Percentiles rank a stretch among this genome's conserved stretches.
These are phyloP conservation scores for Drosophila incognita DNA, from an alignment of 2,888 invertebrate species.

Conservation along the genomic window DNA sequence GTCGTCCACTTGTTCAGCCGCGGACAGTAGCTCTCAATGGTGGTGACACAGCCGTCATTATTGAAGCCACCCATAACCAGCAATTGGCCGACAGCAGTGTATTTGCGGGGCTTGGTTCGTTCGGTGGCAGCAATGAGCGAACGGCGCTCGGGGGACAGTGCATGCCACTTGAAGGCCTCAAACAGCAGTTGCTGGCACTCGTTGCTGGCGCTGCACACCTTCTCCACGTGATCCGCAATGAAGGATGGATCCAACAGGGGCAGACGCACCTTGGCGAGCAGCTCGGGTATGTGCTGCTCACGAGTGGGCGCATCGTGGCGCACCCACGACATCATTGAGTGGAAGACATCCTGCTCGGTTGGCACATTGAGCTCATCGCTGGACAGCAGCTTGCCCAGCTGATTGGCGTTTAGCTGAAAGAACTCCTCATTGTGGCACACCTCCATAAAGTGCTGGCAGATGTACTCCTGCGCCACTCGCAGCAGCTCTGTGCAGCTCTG, in stretches of 20 bases:
- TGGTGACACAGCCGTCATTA: fast-evolving
- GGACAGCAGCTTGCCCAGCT: constrained; percentile 91
- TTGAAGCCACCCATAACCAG: constrained; percentile 92
- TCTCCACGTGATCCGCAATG: constrained; percentile 94
- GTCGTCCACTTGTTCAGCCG: too few relatives aligned
- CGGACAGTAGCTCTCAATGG: too few relatives aligned
- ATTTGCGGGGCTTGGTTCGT: constrained; percentile 94
- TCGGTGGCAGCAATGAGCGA: constrained; percentile 89
- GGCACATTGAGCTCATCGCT: constrained; percentile 97
- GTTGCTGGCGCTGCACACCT: constrained; percentile 87
- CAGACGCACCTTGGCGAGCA: constrained; percentile 92
- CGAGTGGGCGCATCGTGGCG: constrained; percentile 91
- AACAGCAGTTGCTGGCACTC: constrained; percentile 94
- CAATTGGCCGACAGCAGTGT: constrained; percentile 90
- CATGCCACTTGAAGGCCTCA: constrained; percentile 97
- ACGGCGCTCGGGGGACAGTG: constrained; percentile 92
- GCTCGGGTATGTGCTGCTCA: constrained; percentile 89
- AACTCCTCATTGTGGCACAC: constrained; percentile 85
- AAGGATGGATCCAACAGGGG: constrained; percentile 95
- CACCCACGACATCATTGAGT: constrained; percentile 95
- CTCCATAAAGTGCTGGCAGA: constrained; percentile 93
- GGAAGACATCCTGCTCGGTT: constrained; percentile 95
- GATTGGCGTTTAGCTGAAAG: constrained; percentile 88
- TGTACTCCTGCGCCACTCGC: constrained; percentile 93
- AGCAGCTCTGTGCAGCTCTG: constrained; percentile 92